A percentile compares a stretch with the other conserved stretches of the same genome.
phyloP scores from a whole-genome alignment of 2,113 vertebrate species.

The Circaetus cinerascens region DNA sequence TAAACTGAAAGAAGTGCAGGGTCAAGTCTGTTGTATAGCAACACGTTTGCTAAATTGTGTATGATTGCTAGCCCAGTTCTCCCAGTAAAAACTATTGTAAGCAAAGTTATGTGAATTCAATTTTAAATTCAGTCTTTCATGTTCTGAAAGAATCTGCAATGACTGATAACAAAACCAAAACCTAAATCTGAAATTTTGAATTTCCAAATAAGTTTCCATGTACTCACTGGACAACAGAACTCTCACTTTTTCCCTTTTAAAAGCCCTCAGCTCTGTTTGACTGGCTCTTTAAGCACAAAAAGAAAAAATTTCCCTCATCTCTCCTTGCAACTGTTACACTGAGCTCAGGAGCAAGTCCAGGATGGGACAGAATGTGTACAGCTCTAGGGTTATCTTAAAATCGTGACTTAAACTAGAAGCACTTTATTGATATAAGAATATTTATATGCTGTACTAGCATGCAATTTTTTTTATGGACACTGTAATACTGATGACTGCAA shows the following conservation, averaged over 20 bases:
- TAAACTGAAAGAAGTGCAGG: neutral
- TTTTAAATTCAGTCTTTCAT: neutral
- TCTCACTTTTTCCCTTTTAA: neutral
- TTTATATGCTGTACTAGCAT: neutral
- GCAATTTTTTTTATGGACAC: neutral
- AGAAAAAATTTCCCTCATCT: neutral
- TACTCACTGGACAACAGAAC: neutral
- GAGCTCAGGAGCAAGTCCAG: neutral
- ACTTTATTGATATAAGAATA: neutral
- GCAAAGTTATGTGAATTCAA: neutral
- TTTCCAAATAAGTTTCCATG: neutral
- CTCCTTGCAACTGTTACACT: neutral
- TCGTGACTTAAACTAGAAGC: neutral
- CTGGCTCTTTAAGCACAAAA: neutral
- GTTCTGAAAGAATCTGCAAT: neutral
- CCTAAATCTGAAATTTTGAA: neutral
- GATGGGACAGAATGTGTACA: neutral
- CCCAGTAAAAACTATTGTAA: neutral
- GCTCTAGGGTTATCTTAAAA: neutral
- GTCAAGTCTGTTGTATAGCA: neutral
- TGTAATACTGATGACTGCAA: neutral
- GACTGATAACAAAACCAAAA: neutral
- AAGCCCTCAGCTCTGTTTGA: neutral
- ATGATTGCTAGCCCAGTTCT: neutral
- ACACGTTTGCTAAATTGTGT: neutral